These are phyloP conservation scores for Ispidina lecontei DNA, from an alignment of 2,797 vertebrate species.

Conservation along the genomic window DNA sequence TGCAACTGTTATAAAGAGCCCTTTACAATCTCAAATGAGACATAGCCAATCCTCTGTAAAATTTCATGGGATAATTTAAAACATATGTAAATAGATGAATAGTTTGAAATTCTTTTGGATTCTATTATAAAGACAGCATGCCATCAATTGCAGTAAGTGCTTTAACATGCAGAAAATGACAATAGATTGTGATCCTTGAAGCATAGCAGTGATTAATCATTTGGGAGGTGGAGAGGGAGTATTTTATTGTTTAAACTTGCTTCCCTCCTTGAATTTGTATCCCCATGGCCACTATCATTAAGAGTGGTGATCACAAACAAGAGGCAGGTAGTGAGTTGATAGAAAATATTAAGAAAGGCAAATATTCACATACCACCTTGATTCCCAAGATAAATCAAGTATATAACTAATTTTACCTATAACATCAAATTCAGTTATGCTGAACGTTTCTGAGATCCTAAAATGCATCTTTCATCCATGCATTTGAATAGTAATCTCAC, in stretches of 20 bases:
- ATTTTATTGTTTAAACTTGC: not conserved
- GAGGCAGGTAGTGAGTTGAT: not conserved
- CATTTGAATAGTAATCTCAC: not conserved
- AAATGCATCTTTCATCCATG: not conserved
- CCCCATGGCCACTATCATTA: not conserved
- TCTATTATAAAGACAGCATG: not conserved
- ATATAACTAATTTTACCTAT: not conserved
- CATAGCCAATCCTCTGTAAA: not conserved
- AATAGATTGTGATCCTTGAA: not conserved
- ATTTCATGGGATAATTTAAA: slow-evolving; percentile 35
- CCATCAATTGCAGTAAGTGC: slow-evolving; percentile 16
- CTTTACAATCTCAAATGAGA: slow-evolving; percentile 13
- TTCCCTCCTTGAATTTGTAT: not conserved
- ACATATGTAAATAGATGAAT: slow-evolving; percentile 26
- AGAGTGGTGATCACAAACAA: not conserved
- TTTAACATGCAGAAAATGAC: slow-evolving; percentile 38
- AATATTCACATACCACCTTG: not conserved
- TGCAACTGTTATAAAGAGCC: not conserved
- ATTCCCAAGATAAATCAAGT: not conserved
- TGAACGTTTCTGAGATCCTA: not conserved
- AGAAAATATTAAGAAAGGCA: not conserved
- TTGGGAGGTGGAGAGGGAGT: not conserved
- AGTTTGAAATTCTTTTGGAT: slow-evolving; percentile 20
- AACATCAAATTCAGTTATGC: not conserved
- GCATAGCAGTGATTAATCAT: not conserved